Conservation (phyloP, 2,888 invertebrate species). For the Thereva unica region DNA sequence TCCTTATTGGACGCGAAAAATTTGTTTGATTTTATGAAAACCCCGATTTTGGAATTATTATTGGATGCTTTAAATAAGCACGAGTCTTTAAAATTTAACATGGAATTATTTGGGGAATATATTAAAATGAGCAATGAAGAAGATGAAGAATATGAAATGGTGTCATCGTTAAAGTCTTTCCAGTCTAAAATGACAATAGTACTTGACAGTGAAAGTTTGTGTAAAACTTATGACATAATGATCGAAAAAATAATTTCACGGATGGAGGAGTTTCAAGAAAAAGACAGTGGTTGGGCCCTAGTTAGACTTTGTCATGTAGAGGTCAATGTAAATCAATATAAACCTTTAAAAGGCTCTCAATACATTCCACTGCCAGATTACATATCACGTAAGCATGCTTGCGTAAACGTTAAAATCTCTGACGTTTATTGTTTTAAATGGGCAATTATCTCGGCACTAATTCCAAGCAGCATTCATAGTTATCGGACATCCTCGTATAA, state of each 20-base stretch:
- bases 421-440: constrained; percentile 45
- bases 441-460: constrained; percentile 44
- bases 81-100: too few relatives aligned
- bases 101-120: too few relatives aligned
- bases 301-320: constrained; percentile 31
- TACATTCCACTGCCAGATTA: constrained; percentile 16
- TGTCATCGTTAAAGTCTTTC: constrained; percentile 13
- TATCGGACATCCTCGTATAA: constrained; percentile 6
- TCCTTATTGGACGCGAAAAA: too few relatives aligned
- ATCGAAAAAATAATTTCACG: neutral
- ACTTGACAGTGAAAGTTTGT: neutral
- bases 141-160: neutral
- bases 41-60: too few relatives aligned
- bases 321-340: constrained; percentile 25
- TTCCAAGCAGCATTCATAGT: neutral
- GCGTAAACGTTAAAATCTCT: constrained; percentile 44
- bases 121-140: too few relatives aligned
- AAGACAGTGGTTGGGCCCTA: constrained; percentile 44
- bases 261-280: constrained; percentile 45
- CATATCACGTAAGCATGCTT: constrained; percentile 37
- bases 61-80: too few relatives aligned
- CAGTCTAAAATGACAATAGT: constrained; percentile 14
- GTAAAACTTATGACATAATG: neutral
- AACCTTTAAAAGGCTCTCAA: constrained; percentile 41
- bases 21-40: too few relatives aligned